phyloP scores from a whole-genome alignment of 2,797 vertebrate genomes.

The Gila robusta region DNA sequence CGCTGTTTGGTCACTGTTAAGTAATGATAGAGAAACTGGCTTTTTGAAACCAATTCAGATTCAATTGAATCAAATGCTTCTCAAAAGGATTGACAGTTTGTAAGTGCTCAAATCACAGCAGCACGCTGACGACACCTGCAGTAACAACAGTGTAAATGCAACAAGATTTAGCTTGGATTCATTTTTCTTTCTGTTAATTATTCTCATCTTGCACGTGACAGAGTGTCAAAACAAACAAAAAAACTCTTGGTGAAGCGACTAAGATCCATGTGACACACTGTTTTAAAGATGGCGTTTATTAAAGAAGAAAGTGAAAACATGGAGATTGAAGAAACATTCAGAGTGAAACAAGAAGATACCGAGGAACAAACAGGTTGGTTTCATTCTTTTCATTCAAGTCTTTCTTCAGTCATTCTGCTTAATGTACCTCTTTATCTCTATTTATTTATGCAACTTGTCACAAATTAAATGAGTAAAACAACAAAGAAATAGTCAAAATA shows the following conservation, averaged over 20 bases:
- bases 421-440: background rate
- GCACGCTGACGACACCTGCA: background rate
- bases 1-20: background rate
- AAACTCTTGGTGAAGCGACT: too few species aligned
- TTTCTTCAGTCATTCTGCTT: background rate
- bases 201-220: background rate
- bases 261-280: too few species aligned
- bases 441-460: background rate
- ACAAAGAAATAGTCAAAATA: background rate
- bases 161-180: background rate
- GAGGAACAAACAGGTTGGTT: too few species aligned
- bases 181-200: background rate
- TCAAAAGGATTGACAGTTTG: background rate
- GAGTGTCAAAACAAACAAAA: background rate
- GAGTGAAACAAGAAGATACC: too few species aligned
- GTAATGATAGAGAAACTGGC: background rate
- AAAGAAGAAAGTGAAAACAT: too few species aligned
- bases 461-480: background rate
- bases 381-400: background rate
- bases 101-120: background rate
- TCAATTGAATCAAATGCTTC: background rate
- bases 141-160: too few species aligned
- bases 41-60: background rate
- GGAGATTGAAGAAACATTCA: too few species aligned
- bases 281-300: too few species aligned